phyloP scores from a whole-genome alignment of 1,140 invertebrate species.

The Diplogasteroides magnus region DNA sequence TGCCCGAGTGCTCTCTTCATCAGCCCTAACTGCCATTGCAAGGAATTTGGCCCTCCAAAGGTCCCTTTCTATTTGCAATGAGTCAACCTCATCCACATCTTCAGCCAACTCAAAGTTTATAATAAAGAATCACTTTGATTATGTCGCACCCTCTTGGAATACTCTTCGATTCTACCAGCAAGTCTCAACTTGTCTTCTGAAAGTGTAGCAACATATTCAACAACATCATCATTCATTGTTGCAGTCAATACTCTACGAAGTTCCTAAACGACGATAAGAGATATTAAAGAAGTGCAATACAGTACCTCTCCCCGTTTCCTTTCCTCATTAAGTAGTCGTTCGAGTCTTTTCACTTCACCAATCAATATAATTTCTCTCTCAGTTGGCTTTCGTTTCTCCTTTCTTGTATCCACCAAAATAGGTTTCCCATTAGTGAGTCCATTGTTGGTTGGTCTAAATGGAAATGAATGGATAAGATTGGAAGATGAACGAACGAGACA shows the following conservation, averaged over 20 bases:
- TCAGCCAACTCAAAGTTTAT: background rate
- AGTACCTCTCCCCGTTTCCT: background rate
- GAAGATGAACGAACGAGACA: too few species aligned
- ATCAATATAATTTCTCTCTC: background rate
- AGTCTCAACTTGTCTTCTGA: background rate
- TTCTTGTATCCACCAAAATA: background rate
- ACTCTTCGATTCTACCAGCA: background rate
- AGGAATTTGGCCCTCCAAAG: background rate
- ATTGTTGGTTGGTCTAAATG: background rate
- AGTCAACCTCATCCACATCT: background rate
- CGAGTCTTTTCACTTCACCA: background rate
- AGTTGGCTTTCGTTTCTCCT: background rate
- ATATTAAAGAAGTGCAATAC: background rate
- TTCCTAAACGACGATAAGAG: background rate
- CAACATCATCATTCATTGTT: background rate
- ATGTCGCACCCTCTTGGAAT: background rate
- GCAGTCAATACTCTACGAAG: background rate
- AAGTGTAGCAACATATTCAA: background rate
- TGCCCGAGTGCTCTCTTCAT: background rate
- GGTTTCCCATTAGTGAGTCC: background rate
- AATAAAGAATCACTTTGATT: background rate
- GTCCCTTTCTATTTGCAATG: background rate
- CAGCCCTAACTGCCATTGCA: background rate
- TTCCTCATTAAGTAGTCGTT: background rate
- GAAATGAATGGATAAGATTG: background rate